These are phyloP conservation scores for Anas platyrhynchos DNA, from an alignment of 2,113 vertebrate species.

Conservation along the genomic window DNA sequence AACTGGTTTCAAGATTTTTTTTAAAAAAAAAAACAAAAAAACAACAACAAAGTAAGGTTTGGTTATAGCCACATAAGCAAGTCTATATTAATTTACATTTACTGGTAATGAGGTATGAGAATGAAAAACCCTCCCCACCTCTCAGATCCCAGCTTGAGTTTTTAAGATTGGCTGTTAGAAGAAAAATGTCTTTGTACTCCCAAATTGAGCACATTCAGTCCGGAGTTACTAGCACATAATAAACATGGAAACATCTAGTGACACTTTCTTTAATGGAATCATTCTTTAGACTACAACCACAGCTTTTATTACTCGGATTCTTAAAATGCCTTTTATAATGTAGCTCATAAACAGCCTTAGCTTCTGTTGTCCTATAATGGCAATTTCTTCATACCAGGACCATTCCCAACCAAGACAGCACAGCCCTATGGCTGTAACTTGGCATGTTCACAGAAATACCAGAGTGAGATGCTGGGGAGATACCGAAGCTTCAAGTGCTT, in stretches of 20 bases:
- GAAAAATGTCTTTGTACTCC: constrained; percentile 54
- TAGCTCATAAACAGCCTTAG: background rate
- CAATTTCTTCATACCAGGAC: background rate
- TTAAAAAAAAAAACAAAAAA: background rate
- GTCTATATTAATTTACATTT: constrained; percentile 35
- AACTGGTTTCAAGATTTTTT: background rate
- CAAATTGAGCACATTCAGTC: constrained; percentile 15
- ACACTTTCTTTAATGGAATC: constrained; percentile 47
- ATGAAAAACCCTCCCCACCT: constrained; percentile 27
- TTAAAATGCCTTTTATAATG: constrained; percentile 33
- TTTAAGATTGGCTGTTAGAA: constrained; percentile 47
- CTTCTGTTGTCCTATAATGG: background rate
- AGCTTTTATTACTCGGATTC: constrained; percentile 30
- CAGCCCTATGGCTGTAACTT: background rate
- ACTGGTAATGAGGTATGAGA: constrained; percentile 36
- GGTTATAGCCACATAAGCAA: constrained; percentile 27
- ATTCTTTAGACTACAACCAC: constrained; percentile 40
- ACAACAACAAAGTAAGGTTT: background rate
- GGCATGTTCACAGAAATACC: background rate
- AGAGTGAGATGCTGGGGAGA: background rate
- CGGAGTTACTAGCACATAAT: constrained; percentile 51
- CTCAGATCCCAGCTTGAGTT: constrained; percentile 40
- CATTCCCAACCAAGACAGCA: background rate
- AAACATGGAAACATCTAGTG: constrained; percentile 62
- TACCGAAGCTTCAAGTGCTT: background rate